Conservation (phyloP, 2,888 invertebrate genomes). For the Cabera pusaria region DNA sequence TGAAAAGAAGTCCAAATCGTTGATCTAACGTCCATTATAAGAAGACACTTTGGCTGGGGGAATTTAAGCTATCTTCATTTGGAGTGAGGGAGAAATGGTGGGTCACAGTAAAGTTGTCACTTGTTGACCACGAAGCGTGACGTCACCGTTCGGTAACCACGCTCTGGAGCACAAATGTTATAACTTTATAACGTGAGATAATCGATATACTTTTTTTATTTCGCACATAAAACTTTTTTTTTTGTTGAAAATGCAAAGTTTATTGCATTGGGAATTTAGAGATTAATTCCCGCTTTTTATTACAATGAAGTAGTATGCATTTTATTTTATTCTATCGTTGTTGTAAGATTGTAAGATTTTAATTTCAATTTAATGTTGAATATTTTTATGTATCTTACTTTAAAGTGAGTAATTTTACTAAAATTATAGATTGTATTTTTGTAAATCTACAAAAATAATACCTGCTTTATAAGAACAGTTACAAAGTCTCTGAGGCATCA, state of each 20-base stretch:
- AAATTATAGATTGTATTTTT: too few relatives aligned
- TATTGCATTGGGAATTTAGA: too few relatives aligned
- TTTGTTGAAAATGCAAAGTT: slow-evolving; percentile 14
- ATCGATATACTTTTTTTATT: slow-evolving; percentile 28
- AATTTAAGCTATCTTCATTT: slow-evolving; percentile 33
- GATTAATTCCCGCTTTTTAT: too few relatives aligned
- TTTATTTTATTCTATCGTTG: too few relatives aligned
- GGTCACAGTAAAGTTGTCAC: slow-evolving; percentile 39
- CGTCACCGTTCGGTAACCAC: slow-evolving; percentile 78
- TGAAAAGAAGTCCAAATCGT: slow-evolving; percentile 55
- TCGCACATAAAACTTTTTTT: slow-evolving; percentile 30
- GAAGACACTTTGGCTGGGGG: slow-evolving; percentile 33
- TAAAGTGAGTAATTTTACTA: too few relatives aligned
- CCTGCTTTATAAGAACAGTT: slow-evolving; percentile 42
- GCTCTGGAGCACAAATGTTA: slow-evolving; percentile 57
- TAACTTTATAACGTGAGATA: slow-evolving; percentile 40
- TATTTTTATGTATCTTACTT: too few relatives aligned
- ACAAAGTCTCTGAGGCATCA: slow-evolving; percentile 48
- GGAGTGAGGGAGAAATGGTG: slow-evolving; percentile 36
- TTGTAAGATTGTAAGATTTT: too few relatives aligned
- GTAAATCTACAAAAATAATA: too few relatives aligned
- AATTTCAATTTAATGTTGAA: too few relatives aligned
- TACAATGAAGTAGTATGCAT: too few relatives aligned
- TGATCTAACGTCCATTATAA: slow-evolving; percentile 40
- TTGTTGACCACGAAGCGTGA: slow-evolving; percentile 60